These are phyloP conservation scores for Ceratothoa steindachneri DNA, from an alignment of 2,888 invertebrate genomes.

Conservation along the genomic window DNA sequence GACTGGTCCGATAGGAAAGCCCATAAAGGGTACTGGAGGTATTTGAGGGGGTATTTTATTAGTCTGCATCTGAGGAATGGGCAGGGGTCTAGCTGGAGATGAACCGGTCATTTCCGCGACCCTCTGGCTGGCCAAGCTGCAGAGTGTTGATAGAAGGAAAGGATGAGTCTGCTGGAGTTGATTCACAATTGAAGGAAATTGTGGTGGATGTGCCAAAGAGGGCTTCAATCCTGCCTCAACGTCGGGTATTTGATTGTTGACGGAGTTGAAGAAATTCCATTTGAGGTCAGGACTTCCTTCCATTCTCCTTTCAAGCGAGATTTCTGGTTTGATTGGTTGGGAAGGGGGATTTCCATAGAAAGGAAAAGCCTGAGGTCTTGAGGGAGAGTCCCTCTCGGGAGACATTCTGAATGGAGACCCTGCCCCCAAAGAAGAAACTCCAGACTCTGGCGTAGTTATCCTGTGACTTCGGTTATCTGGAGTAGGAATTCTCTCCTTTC, in stretches of 20 bases:
- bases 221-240: neutral
- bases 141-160: neutral
- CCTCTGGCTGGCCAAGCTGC: neutral
- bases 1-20: neutral
- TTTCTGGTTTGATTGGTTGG: neutral
- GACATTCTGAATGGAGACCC: neutral
- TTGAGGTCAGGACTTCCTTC: neutral
- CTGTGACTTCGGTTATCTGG: neutral
- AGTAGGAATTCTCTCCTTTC: neutral
- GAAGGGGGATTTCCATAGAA: neutral
- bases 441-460: neutral
- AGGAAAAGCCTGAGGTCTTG: neutral
- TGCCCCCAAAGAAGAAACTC: neutral
- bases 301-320: neutral
- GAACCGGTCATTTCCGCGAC: neutral
- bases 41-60: neutral
- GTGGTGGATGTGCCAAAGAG: neutral
- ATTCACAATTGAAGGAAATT: neutral
- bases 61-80: neutral
- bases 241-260: neutral
- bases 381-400: neutral
- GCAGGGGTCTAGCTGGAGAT: neutral
- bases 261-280: neutral
- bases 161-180: neutral
- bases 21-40: neutral